A percentile compares a stretch with the other conserved stretches of the same genome.
These are phyloP conservation scores for Eupeodes latifasciatus DNA, from an alignment of 2,888 invertebrate species.

Conservation along the genomic window DNA sequence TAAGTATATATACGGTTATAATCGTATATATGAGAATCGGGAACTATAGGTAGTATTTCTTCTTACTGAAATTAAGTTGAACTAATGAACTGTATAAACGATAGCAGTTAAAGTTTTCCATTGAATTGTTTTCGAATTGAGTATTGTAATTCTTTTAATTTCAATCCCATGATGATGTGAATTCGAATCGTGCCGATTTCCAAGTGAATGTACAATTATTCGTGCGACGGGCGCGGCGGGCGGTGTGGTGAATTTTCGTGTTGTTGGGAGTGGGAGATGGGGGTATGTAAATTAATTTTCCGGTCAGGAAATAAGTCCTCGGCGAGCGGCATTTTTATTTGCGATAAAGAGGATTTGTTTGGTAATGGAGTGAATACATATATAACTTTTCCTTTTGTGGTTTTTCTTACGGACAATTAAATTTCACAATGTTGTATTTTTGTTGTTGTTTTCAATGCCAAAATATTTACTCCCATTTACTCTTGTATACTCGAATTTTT, in stretches of 20 bases:
- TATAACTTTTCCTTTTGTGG: not conserved
- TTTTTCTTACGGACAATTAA: not conserved
- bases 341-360: not conserved
- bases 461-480: not conserved
- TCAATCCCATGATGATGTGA: slow-evolving; percentile 9
- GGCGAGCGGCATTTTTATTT: not conserved
- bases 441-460: not conserved
- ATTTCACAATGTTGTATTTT: not conserved
- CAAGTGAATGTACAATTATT: slow-evolving; percentile 19
- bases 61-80: slow-evolving; percentile 25
- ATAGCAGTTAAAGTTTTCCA: slow-evolving; percentile 34
- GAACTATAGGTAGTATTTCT: not conserved
- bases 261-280: no score
- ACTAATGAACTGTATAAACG: slow-evolving; percentile 44
- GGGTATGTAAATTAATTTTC: slow-evolving; percentile 20
- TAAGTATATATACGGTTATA: no score
- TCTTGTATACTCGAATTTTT: not conserved
- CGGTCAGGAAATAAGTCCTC: slow-evolving; percentile 30
- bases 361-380: not conserved
- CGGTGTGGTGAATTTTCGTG: not conserved
- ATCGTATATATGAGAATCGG: no score
- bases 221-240: not conserved
- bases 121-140: slow-evolving; percentile 22
- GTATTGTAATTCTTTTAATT: slow-evolving; percentile 44
- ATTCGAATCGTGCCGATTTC: slow-evolving; percentile 28